These are phyloP conservation scores for Eubasilissa regina DNA, from an alignment of 1,140 invertebrate species.

Conservation along the genomic window DNA sequence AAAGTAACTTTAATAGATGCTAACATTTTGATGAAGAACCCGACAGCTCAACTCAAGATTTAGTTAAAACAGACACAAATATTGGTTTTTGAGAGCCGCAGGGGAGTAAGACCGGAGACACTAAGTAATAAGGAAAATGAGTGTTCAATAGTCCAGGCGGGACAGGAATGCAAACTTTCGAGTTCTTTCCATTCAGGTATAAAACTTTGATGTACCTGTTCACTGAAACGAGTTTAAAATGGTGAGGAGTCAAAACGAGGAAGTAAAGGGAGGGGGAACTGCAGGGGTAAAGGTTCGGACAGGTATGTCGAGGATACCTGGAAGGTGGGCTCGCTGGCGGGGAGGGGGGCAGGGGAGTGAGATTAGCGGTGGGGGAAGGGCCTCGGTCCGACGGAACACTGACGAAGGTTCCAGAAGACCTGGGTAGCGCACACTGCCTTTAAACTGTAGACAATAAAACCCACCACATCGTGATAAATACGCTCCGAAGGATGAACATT, in stretches of 20 bases:
- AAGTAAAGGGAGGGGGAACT: background rate
- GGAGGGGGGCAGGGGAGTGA: background rate
- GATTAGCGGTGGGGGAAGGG: background rate
- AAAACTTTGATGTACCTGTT: background rate
- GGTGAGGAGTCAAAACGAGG: background rate
- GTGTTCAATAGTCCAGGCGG: too few relatives aligned
- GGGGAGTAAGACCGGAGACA: too few relatives aligned
- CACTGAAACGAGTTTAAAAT: background rate
- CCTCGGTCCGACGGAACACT: background rate
- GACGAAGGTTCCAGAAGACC: background rate
- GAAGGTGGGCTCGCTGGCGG: slow-evolving; percentile 3
- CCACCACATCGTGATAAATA: background rate
- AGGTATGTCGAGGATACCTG: slow-evolving; percentile 27
- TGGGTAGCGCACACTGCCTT: slow-evolving; percentile 6
- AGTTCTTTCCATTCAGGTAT: slow-evolving; percentile 2
- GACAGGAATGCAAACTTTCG: too few relatives aligned
- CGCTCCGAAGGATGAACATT: background rate
- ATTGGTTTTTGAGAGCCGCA: too few relatives aligned
- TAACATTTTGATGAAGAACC: too few relatives aligned
- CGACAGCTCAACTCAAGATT: too few relatives aligned
- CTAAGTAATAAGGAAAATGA: too few relatives aligned
- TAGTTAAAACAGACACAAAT: too few relatives aligned
- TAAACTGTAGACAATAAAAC: slow-evolving; percentile 20
- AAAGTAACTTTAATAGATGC: too few relatives aligned
- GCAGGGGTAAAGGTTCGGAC: background rate